Base-by-base conservation (phyloP, 1,140 invertebrate genomes). In the Tetragonula clypearis region DNA sequence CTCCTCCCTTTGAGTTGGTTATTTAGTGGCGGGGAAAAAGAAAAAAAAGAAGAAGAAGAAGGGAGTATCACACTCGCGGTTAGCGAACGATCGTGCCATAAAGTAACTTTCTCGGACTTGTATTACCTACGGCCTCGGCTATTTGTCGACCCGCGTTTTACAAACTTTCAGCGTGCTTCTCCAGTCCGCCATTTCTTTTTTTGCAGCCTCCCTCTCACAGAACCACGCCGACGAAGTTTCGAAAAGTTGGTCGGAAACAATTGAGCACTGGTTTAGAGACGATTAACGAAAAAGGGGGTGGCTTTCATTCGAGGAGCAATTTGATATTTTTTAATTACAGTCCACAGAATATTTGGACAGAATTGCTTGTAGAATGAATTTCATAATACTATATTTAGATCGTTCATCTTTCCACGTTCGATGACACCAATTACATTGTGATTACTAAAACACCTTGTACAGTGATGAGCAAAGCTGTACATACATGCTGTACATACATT, bases 31-130 rank as follows among this genome's bases (percentile, higher is more conserved):
- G 35, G 53, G 81, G 12, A 14, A 1, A 5, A 14, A n/a, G n/a
- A 4, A 19, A 56, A 19, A 14, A 19, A 6, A 60, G 84, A 86
- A 77, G 56, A 74, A 58, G 26, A 84, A 56, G 60, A 62, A 74
- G 66, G 23, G 80, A 56, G 60, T 84, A 81, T 88, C 87, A 87
- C 79, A 87, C 79, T 84, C 68, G 76, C 79, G 49, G 65, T 71
- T 56, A 41, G 41, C 79, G 58, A 73, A 62, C 71, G 35, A 82
- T 80, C 68, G 53, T 23, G 8, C 77, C 26, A 71, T 53, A 62
- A 80, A 78, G 41, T 79, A 87, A 88, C 87, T 88, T 88, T 60
- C 72, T 56, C 56, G 49, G 82, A 88, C 85, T 87, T 87, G 73
- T 80, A 84, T 88, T 87, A 73, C 69, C 66, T 23, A 30, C 30